phyloP scores from a whole-genome alignment of 2,888 invertebrate species.

The Leucoma salicis region DNA sequence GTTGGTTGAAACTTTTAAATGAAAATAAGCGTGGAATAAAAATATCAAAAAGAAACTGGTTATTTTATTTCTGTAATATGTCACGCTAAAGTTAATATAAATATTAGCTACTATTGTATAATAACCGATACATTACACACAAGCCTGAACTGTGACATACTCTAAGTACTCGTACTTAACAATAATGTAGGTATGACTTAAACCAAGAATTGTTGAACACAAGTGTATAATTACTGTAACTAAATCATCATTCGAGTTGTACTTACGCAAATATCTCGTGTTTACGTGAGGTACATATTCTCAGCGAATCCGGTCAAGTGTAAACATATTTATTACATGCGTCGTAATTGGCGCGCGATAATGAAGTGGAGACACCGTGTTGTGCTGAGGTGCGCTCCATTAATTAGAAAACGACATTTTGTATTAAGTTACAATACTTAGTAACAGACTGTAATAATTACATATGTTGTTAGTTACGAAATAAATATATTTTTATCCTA shows the following conservation, averaged over 20 bases:
- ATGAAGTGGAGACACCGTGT: conserved; percentile 44
- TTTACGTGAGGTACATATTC: conserved; percentile 26
- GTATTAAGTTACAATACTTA: neutral
- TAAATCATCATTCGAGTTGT: conserved; percentile 7
- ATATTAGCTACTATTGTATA: no score
- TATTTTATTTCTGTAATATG: no score
- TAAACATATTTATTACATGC: conserved; percentile 44
- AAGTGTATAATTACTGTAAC: conserved; percentile 2
- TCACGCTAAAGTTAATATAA: no score
- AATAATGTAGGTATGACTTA: neutral
- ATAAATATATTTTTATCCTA: no score
- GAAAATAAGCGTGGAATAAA: no score
- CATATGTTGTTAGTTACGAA: no score
- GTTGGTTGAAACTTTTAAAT: no score
- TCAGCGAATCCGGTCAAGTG: conserved; percentile 42
- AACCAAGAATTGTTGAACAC: neutral
- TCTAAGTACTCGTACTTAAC: no score
- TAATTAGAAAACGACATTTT: conserved; percentile 17
- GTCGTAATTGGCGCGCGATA: conserved; percentile 53
- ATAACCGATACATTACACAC: no score
- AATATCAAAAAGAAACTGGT: no score
- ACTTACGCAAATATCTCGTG: conserved; percentile 15
- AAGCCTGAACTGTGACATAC: no score
- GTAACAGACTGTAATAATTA: no score
- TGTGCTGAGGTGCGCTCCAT: conserved; percentile 22